Conservation (phyloP, 2,888 invertebrate species). For the Athrips mouffetella region DNA sequence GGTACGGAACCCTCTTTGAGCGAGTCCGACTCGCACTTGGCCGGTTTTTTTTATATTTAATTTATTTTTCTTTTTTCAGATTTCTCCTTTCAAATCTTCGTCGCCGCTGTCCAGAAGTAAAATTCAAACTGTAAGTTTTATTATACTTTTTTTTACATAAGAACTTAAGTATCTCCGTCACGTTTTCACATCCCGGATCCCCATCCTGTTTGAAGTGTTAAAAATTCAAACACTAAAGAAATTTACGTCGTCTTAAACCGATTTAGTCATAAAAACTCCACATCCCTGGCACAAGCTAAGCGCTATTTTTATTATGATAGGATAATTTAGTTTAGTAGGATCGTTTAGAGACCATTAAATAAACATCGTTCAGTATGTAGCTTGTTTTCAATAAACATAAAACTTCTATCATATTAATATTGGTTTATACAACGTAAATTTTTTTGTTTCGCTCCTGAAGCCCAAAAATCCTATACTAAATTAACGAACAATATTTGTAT, state of each 20-base stretch:
- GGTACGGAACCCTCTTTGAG: too few species aligned
- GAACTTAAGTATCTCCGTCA: constrained; percentile 35
- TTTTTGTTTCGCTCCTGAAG: too few species aligned
- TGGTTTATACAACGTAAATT: too few species aligned
- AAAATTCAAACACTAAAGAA: constrained; percentile 2
- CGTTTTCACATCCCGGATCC: constrained; percentile 39
- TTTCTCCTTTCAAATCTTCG: neutral
- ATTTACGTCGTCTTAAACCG: neutral
- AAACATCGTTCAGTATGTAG: too few species aligned
- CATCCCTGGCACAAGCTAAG: neutral
- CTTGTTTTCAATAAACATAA: too few species aligned
- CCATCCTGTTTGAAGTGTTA: constrained; percentile 14
- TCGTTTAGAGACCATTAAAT: neutral
- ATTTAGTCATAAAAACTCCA: neutral
- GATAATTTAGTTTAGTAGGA: neutral
- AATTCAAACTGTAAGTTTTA: neutral
- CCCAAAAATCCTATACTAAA: too few species aligned
- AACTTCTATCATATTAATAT: too few species aligned
- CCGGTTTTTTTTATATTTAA: neutral
- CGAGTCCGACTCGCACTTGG: too few species aligned
- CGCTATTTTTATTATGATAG: neutral
- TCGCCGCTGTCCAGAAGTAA: neutral
- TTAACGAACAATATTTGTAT: too few species aligned
- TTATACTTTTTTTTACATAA: constrained; percentile 22
- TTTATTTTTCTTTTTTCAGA: neutral